These are phyloP conservation scores for Drosophila nikananu DNA, from an alignment of 1,140 invertebrate genomes.

Conservation along the genomic window DNA sequence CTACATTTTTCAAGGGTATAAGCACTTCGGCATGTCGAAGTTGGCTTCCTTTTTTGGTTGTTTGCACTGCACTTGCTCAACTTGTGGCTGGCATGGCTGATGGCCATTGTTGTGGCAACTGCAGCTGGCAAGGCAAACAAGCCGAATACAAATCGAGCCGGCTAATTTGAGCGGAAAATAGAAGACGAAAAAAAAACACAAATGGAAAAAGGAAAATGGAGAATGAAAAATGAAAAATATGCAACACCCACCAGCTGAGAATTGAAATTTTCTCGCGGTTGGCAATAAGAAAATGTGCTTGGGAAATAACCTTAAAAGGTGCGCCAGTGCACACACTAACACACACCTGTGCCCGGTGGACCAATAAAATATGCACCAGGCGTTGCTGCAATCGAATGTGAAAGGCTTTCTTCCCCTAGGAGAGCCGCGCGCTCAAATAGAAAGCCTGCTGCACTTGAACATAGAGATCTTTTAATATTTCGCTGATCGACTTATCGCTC, in stretches of 20 bases:
- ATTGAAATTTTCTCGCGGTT: constrained; percentile 41
- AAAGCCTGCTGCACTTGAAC: constrained; percentile 31
- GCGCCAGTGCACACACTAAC: constrained; percentile 11
- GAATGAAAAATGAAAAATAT: constrained; percentile 31
- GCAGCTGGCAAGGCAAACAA: constrained; percentile 28
- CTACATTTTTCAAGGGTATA: not conserved
- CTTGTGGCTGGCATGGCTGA: constrained; percentile 30
- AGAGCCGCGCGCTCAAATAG: constrained; percentile 24
- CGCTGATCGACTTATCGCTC: constrained; percentile 48
- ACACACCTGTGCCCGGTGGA: constrained; percentile 25
- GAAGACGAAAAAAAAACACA: not conserved
- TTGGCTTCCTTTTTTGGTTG: constrained; percentile 1
- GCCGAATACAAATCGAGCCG: constrained; percentile 50
- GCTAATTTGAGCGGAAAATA: constrained; percentile 63
- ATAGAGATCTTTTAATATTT: constrained; percentile 36
- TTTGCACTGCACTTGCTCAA: constrained; percentile 55
- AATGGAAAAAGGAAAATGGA: constrained; percentile 16
- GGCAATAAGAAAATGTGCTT: constrained; percentile 42
- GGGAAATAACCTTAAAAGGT: constrained; percentile 58
- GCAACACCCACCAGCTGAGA: constrained; percentile 51
- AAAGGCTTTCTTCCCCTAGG: constrained; percentile 55
- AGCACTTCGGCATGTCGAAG: not conserved
- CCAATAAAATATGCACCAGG: constrained; percentile 42
- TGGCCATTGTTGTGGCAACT: constrained; percentile 59
- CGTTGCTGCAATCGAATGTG: constrained; percentile 63